Conservation (phyloP, 2,113 vertebrate species). For the Poeciliopsis turrubarensis region DNA sequence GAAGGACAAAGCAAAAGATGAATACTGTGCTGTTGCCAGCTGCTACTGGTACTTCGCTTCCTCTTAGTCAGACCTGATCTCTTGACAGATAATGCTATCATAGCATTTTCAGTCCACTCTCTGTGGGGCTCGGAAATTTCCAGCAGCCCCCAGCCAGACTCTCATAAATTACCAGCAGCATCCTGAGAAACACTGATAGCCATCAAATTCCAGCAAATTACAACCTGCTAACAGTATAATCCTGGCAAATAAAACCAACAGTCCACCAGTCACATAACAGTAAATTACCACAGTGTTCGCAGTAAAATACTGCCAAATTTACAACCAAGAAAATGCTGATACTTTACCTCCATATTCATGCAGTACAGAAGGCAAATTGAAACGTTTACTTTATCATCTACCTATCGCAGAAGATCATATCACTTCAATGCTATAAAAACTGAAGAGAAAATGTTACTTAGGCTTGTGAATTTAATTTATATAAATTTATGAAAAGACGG, state of each 20-base stretch:
- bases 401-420: constrained; percentile 9
- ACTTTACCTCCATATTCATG: constrained; percentile 7
- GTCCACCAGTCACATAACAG: constrained; percentile 37
- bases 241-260: constrained; percentile 47
- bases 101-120: constrained; percentile 48
- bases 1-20: constrained; percentile 24
- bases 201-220: constrained; percentile 47
- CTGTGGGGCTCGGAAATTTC: constrained; percentile 39
- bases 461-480: background rate
- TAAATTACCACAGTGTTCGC: constrained; percentile 36
- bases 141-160: constrained; percentile 37
- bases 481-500: background rate
- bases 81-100: constrained; percentile 58
- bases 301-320: constrained; percentile 34
- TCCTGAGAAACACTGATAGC: constrained; percentile 33
- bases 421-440: background rate
- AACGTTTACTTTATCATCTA: constrained; percentile 18
- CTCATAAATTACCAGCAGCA: constrained; percentile 48
- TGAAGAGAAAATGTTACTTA: background rate
- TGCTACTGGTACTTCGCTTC: constrained; percentile 39
- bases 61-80: constrained; percentile 55
- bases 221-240: constrained; percentile 41
- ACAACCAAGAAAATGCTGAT: constrained; percentile 35
- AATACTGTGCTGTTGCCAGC: constrained; percentile 34
- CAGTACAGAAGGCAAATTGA: constrained; percentile 29